Base-by-base conservation (phyloP, 1,140 invertebrate species). In the Cherax destructor region DNA sequence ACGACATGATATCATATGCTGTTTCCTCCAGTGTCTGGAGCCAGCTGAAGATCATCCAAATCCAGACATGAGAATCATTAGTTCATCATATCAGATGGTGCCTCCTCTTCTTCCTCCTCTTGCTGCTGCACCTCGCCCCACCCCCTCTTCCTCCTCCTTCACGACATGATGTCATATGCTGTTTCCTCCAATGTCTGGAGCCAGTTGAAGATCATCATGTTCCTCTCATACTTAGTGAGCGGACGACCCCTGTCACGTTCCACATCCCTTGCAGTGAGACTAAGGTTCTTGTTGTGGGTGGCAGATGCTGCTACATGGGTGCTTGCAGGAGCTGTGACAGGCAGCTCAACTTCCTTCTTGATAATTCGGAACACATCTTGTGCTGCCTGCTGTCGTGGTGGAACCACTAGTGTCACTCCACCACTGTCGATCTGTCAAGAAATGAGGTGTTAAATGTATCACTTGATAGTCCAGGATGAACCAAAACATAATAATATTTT, bases 151-250 rank as follows among this genome's bases (percentile, higher is more conserved):
- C 83, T 91, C 83, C 56, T 80, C 88, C 88, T 91, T 91, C 88
- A 91, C 24, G 88, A 92, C 86, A 90, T 88, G 5, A 92, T 90
- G 30, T 96, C 96, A 83, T 95, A 95, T n/a, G 95, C 95, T 10
- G 94, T 95, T 93, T 97, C 97, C 93, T 98, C 97, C 7, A 98
- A 95, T 3, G 97, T 97, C 94, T 98, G 97, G 0, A 98, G 95
- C 97, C 97, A 98, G 93, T 98, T 98, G 94, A 98, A 98, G 74
- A 98, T 98, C 97, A 98, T 98, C 97, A 98, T 98, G 94, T 98
- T 98, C 30, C 97, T 94, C 93, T 98, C 97, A 94, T 98, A 98
- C 94, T 97, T 98, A 18, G 97, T 97, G 3, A 98, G 95, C 6
- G 97, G 97, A 92, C 97, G 97, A 1, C 97, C 97, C 7, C 97